Base-by-base conservation (phyloP, 2,888 invertebrate genomes). In the Sipha maydis region DNA sequence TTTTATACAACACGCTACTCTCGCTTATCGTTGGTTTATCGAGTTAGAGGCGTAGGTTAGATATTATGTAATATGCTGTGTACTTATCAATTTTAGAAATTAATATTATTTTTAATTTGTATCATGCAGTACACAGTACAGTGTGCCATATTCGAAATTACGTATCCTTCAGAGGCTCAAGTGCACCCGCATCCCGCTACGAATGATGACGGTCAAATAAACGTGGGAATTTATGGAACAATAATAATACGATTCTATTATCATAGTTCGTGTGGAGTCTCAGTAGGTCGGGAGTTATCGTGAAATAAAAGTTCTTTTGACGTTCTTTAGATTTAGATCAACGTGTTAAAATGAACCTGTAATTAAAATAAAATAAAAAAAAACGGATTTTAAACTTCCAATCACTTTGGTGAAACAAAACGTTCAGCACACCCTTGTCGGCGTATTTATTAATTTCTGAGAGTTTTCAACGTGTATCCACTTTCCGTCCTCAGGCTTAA, bases 181-280 rank as follows among this genome's bases (percentile, higher is more conserved):
- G 75, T 83, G 34, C 75, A 84, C 84, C 84, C 84, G 84, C 75
- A 84, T 84, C 56, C 41, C 67, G 38, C n/a, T 19, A 14, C 83
- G 34, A 78, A 28, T 41, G 41, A 77, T 48, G 76, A 17, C 17
- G 41, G 76, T 56, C 25, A 34, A 61, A 84, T 84, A 76, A 84
- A 84, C 84, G 84, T 84, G 84, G 84, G 84, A 84, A 84, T 14
- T 54, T 73, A 17, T 61, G 25, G 28, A 38, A 84, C 7, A 17
- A n/a, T 21, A 54, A 48, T 76, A 38, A 75, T 25, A 41, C 4
- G 2, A 0, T 41, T 25, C 21, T 41, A 80, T 67, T 80, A 38
- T 80, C 48, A 48, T 48, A 19, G 61, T 79, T 61, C 8, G 17
- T 34, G 61, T 48, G 21, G 17, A 67, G 67, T 67, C 19, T 17